Base-by-base conservation (phyloP, 2,797 vertebrate species). In the Poecilia velifera region DNA sequence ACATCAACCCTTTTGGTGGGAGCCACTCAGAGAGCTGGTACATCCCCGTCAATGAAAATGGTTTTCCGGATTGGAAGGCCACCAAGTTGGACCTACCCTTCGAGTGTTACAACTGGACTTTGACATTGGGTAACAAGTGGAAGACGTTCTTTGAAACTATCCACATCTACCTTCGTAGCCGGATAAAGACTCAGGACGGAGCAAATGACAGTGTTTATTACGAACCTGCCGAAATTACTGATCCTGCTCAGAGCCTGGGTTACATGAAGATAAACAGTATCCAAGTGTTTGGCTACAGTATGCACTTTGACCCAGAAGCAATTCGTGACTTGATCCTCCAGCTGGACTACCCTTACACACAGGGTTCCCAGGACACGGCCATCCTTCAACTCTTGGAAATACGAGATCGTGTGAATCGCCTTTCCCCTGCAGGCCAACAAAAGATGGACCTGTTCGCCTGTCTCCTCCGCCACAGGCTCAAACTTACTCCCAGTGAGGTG, bases 221-320 rank as follows among this genome's bases (percentile, higher is more conserved):
- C 0, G 98, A 99, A 85, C 98, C 98, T 28, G 90, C 97, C 86
- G 98, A 99, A 82, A 96, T 98, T 79, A 93, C 97, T 0, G 98
- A 99, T 83, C 97, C 97, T 22, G 96, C 96, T 0, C 95, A 97
- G 76, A 99, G 98, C 87, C 96, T 99, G 94, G 98, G 98, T 82
- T 99, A 99, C 90, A 98, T 99, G 98, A 99, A 99, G 94, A 99
- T 99, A 90, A 98, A 98, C 92, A 97, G 97, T 92, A 98, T 99
- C 84, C 98, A 98, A 94, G 98, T 99, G 82, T 99, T 99, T 83
- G 98, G 98, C 91, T 99, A 99, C 94, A 99, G 98, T 96, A 99
- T 99, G 98, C 98, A 98, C 94, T 99, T 99, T 41, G 98, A 99
- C 92, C 97, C 98, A 0, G 98, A 99, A 82, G 98, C 98, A 0